A percentile compares a stretch with the other conserved stretches of the same genome.
Evolutionary conservation across 2,797 vertebrate genomes (phyloP).

Genomic region (Malurus splendens): DNA sequence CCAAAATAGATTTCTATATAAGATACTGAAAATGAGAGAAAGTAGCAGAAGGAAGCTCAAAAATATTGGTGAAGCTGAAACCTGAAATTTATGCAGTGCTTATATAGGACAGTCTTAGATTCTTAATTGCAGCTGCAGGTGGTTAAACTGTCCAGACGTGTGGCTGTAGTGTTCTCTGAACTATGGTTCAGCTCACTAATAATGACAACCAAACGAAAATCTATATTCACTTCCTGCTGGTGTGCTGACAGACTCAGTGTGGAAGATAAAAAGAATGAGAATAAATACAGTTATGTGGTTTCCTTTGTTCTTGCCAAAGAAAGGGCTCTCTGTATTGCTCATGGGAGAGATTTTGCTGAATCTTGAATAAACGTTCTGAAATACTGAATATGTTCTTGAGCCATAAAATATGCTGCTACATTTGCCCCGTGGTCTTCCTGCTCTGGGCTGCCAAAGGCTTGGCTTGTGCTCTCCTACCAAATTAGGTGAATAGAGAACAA

Average conservation of each 20-base stretch:
- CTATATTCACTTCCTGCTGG: neutral
- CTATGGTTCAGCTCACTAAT: neutral
- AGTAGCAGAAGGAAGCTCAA: neutral
- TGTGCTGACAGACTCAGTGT: neutral
- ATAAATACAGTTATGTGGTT: neutral
- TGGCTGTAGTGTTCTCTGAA: neutral
- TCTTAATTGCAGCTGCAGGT: neutral
- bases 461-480: neutral
- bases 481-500: neutral
- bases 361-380: neutral
- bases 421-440: neutral
- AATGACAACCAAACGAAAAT: neutral
- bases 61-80: neutral
- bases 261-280: neutral
- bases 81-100: neutral
- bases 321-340: neutral
- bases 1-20: neutral
- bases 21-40: neutral
- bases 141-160: neutral
- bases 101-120: neutral
- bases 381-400: neutral
- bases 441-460: neutral
- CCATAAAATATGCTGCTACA: neutral
- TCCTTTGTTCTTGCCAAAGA: neutral
- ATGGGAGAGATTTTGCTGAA: neutral